Evolutionary conservation across 2,797 vertebrate genomes (phyloP), one percentile per base, ranked within the genome.

Genomic region (Kryptopterus vitreolus): DNA sequence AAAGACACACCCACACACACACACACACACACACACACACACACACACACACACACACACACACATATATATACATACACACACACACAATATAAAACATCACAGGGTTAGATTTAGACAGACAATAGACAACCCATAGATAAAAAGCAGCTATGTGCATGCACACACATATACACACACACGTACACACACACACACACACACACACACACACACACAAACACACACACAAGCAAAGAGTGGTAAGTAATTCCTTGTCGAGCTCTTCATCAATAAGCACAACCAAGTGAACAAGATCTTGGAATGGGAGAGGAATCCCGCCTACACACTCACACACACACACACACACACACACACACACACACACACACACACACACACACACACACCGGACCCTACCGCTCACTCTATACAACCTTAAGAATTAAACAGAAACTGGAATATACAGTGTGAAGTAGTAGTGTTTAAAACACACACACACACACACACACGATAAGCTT

Each of bases 181-280:
- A 7, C 11, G 12, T 24, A 15, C 12, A 15, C 11, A 29, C 24
- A 61, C 26, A 29, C 4, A 29, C 58, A 29, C 58, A 26, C 24
- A 15, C 58, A 29, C 24, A 59, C 26, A 29, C 58, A 29, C 58
- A 59, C 18, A 38, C 62, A 38, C 18, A 38, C 62, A 22, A 16
- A 35, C 59, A 31, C 26, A 62, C 58, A 29, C 26, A 61, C 58
- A 61, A 4, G 16, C 9, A 8, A 38, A 38, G 35, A n/a, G n/a
- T n/a, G n/a, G n/a, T n/a, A n/a, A n/a, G 35, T 38, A 38, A 38
- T 4, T 38, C 35, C 9, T n/a, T n/a, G n/a, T n/a, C n/a, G n/a
- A n/a, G 50, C 4, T 55, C 35, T 11, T 66, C 63, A 59, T 74
- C 33, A 74, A 74, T 74, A 59, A 24, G 33, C 55, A 33, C 55